phyloP scores from a whole-genome alignment of 2,888 invertebrate species.

The Pristionchus japonicus region DNA sequence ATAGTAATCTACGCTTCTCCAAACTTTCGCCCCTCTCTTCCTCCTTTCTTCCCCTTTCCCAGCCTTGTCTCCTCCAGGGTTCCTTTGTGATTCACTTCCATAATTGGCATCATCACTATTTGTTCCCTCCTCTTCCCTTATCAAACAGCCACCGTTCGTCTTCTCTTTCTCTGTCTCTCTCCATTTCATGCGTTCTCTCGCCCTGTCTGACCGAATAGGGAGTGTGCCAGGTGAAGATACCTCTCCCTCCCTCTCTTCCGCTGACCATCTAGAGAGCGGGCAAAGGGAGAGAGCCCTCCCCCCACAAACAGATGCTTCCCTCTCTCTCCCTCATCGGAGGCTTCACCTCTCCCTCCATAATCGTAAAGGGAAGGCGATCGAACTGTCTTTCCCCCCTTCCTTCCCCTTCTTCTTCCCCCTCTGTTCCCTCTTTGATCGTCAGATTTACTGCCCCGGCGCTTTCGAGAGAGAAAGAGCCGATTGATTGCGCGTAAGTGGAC shows the following conservation, averaged over 20 bases:
- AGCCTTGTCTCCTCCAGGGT: background rate
- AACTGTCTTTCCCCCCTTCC: background rate
- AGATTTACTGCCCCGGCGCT: background rate
- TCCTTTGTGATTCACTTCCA: constrained; percentile 27
- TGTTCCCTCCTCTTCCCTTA: constrained; percentile 15
- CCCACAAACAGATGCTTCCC: constrained; percentile 38
- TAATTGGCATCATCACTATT: constrained; percentile 15
- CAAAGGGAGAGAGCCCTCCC: background rate
- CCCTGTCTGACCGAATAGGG: too few species aligned
- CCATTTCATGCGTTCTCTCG: background rate
- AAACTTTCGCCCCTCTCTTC: background rate
- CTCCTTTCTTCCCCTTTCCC: constrained; percentile 8
- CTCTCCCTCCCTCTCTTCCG: background rate
- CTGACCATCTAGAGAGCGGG: background rate
- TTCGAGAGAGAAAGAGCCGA: background rate
- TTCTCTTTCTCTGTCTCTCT: constrained; percentile 25
- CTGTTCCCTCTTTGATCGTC: background rate
- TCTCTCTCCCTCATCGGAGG: background rate
- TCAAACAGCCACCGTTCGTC: constrained; percentile 17
- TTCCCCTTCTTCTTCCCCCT: background rate
- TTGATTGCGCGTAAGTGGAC: background rate
- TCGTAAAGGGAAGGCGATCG: background rate
- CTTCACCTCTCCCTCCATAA: constrained; percentile 14
- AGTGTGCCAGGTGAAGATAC: too few species aligned
- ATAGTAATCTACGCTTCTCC: background rate